Percentiles rank a stretch among this genome's conserved stretches.
Evolutionary conservation across 1,140 invertebrate species (phyloP).

Genomic region (Plutomurus gul): DNA sequence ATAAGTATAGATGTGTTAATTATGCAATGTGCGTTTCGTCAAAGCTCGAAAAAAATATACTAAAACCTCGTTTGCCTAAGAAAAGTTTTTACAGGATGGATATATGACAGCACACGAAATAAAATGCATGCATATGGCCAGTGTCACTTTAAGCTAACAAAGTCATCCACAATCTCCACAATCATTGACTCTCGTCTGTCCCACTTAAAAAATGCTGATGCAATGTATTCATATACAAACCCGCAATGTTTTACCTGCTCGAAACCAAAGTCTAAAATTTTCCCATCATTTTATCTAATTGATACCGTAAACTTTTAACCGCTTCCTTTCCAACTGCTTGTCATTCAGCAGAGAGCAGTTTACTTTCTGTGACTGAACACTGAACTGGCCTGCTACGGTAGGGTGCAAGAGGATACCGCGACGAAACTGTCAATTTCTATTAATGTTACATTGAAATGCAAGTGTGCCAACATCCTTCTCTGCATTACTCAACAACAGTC

Average conservation of each 20-base stretch:
- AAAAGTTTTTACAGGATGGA: too few relatives aligned
- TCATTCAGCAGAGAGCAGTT: not conserved
- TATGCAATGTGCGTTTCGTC: too few relatives aligned
- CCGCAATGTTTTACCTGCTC: not conserved
- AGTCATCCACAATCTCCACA: too few relatives aligned
- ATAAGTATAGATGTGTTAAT: too few relatives aligned
- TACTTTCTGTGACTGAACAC: not conserved
- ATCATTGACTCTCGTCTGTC: not conserved
- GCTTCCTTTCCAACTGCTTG: not conserved
- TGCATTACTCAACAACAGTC: not conserved
- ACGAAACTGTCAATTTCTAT: constrained; percentile 14
- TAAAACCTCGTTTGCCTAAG: too few relatives aligned
- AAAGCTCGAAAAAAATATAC: too few relatives aligned
- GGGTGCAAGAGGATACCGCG: not conserved
- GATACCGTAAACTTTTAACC: not conserved
- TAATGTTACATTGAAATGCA: not conserved
- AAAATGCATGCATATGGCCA: too few relatives aligned
- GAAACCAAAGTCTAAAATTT: not conserved
- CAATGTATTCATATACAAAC: not conserved
- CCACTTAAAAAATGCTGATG: too few relatives aligned
- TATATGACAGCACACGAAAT: too few relatives aligned
- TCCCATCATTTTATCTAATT: not conserved
- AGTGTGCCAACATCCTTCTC: too few relatives aligned
- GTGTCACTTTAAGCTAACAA: too few relatives aligned
- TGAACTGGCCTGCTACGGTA: not conserved